phyloP scores from a whole-genome alignment of 2,113 vertebrate genomes.

The Delphinus delphis region DNA sequence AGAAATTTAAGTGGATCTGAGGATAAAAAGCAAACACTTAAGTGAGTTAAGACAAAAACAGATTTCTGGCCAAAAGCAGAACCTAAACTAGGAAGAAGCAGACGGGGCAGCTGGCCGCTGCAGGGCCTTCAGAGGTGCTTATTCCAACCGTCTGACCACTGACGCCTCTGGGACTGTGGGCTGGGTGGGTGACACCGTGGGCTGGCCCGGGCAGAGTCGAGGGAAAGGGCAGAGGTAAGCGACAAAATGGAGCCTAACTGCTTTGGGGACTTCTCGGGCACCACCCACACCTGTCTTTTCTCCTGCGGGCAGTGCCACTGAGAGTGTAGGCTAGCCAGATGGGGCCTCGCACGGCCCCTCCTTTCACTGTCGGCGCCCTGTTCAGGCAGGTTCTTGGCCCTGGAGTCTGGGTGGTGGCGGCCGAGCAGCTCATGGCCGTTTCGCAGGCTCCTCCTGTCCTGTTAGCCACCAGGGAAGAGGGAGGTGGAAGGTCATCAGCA shows the following conservation, averaged over 20 bases:
- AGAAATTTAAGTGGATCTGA: not conserved
- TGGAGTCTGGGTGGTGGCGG: not conserved
- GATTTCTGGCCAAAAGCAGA: not conserved
- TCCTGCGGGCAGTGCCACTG: not conserved
- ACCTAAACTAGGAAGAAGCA: no score
- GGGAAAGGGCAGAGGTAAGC: no score
- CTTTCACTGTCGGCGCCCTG: not conserved
- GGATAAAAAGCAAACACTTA: not conserved
- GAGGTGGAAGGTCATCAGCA: not conserved
- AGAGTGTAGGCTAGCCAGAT: rapidly evolving
- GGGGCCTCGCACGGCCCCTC: rapidly evolving
- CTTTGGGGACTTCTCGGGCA: not conserved
- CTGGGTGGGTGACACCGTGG: not conserved
- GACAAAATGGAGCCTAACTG: not conserved
- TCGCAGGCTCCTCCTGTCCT: not conserved
- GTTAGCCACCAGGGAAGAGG: not conserved
- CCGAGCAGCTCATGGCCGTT: not conserved
- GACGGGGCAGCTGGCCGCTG: rapidly evolving
- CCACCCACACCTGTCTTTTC: no score
- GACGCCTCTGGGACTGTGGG: not conserved
- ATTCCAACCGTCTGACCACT: rapidly evolving
- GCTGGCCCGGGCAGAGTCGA: not conserved
- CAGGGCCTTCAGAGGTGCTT: rapidly evolving
- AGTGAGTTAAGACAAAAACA: not conserved
- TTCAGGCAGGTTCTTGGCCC: not conserved